Evolutionary conservation across 2,888 invertebrate species (phyloP).

Genomic region (Aleiodes testaceus): DNA sequence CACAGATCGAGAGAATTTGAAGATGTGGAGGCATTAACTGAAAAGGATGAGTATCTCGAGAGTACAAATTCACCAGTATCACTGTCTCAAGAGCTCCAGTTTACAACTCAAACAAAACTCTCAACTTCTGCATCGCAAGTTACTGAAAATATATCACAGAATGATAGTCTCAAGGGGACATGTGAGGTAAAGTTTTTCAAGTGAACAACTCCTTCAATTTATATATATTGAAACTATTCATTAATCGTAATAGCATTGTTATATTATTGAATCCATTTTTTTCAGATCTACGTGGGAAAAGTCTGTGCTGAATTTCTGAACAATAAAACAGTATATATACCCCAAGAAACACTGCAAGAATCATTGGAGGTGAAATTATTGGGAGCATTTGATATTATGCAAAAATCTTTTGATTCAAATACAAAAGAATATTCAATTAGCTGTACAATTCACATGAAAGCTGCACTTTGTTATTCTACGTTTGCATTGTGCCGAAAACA

Average conservation of each 20-base stretch:
- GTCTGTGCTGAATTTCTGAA: slow-evolving; percentile 86
- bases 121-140: slow-evolving; percentile 1
- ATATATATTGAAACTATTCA: background rate
- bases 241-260: background rate
- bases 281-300: slow-evolving; percentile 83
- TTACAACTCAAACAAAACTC: slow-evolving; percentile 28
- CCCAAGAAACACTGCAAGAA: slow-evolving; percentile 84
- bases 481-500: slow-evolving; percentile 85
- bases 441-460: slow-evolving; percentile 90
- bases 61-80: slow-evolving; percentile 36
- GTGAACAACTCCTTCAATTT: background rate
- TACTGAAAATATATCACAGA: slow-evolving; percentile 53
- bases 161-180: slow-evolving; percentile 63
- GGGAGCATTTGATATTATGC: slow-evolving; percentile 88
- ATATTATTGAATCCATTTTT: slow-evolving; percentile 12
- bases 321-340: slow-evolving; percentile 89
- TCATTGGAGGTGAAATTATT: slow-evolving; percentile 87
- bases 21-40: background rate
- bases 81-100: slow-evolving; percentile 28
- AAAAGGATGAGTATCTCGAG: slow-evolving; percentile 22
- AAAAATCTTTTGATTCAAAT: slow-evolving; percentile 80
- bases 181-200: slow-evolving; percentile 57
- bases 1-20: slow-evolving; percentile 6
- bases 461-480: slow-evolving; percentile 92
- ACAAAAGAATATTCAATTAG: slow-evolving; percentile 85